Conservation (phyloP, 2,888 invertebrate species). For the Acanthosepion esculentum region DNA sequence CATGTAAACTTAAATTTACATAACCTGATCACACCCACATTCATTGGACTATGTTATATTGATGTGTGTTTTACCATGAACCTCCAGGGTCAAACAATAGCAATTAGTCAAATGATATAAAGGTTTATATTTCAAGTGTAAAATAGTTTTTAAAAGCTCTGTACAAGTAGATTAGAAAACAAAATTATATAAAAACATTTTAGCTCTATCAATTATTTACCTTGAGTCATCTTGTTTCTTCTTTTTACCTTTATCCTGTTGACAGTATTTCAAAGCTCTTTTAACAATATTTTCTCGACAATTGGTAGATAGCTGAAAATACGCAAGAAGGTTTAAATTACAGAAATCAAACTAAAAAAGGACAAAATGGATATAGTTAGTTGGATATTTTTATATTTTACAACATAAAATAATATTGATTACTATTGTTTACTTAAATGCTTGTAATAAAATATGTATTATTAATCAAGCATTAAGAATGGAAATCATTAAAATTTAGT, state of each 20-base stretch:
- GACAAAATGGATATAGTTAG: not conserved
- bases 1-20: too few species aligned
- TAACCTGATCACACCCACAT: too few species aligned
- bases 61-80: too few species aligned
- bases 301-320: conserved; percentile 65
- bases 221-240: conserved; percentile 62
- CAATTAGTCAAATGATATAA: too few species aligned
- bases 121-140: too few species aligned
- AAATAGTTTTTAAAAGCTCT: too few species aligned
- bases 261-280: conserved; percentile 68
- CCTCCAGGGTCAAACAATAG: too few species aligned
- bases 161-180: not conserved
- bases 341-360: not conserved
- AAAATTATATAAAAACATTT: not conserved
- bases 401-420: not conserved
- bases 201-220: conserved; percentile 51
- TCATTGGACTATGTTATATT: too few species aligned
- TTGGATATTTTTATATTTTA: not conserved
- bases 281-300: conserved; percentile 71
- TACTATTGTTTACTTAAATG: not conserved
- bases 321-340: not conserved
- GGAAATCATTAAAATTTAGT: not conserved
- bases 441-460: not conserved
- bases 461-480: not conserved
- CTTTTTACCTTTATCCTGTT: conserved; percentile 64